A percentile compares a stretch with the other conserved stretches of the same genome.
phyloP scores from a whole-genome alignment of 2,113 vertebrate species.

The Kryptolebias marmoratus region DNA sequence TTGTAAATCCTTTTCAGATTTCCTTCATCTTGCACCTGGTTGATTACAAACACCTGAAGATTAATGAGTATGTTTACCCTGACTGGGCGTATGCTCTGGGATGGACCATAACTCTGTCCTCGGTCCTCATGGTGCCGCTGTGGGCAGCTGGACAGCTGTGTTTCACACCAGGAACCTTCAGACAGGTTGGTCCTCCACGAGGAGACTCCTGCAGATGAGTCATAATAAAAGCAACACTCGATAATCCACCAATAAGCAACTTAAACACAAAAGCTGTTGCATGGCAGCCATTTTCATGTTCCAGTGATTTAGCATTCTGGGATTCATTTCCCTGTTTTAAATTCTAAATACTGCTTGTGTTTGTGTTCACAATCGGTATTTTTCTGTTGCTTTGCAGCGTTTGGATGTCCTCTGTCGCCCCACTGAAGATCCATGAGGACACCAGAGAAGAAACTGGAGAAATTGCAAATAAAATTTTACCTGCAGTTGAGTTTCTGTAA shows the following conservation, averaged over 20 bases:
- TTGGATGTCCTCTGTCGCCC: slow-evolving; percentile 10
- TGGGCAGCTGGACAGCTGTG: slow-evolving; percentile 35
- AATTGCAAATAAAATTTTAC: no score
- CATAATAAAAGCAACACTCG: no score
- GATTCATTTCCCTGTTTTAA: no score
- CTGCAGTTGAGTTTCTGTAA: no score
- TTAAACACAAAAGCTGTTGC: no score
- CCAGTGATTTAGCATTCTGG: no score
- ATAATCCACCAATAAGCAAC: no score
- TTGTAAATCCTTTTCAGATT: slow-evolving; percentile 10
- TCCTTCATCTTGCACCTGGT: slow-evolving; percentile 58
- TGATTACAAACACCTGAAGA: slow-evolving; percentile 48
- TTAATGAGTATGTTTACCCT: slow-evolving; percentile 63
- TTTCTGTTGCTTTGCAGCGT: slow-evolving; percentile 7
- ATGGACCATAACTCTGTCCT: slow-evolving; percentile 55
- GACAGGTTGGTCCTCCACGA: slow-evolving; percentile 46
- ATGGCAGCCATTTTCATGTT: no score
- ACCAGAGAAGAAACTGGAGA: no score
- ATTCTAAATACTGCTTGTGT: no score
- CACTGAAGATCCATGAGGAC: neutral
- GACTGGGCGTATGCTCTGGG: slow-evolving; percentile 61
- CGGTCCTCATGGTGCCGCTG: slow-evolving; percentile 52
- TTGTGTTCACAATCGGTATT: neutral
- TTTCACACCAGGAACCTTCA: slow-evolving; percentile 27
- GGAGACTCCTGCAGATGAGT: no score